Conservation (phyloP, 2,888 invertebrate species). For the Gandaritis pyraliata region DNA sequence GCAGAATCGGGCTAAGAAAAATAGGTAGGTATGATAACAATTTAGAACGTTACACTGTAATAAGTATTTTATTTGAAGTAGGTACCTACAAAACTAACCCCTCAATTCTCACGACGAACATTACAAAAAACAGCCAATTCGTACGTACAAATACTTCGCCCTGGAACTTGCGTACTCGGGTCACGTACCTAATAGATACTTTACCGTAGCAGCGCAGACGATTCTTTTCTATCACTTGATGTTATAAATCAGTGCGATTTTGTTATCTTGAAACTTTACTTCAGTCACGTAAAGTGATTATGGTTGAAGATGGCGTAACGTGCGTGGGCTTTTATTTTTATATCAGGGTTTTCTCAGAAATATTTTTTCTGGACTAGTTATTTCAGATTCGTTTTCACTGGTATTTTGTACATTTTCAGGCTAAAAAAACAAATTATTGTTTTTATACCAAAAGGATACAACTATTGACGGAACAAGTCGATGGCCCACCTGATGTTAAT, state of each 20-base stretch:
- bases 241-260: constrained; percentile 65
- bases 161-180: constrained; percentile 44
- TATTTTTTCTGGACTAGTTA: neutral
- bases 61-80: neutral
- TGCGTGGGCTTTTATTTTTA: constrained; percentile 35
- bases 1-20: too few relatives aligned
- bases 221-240: constrained; percentile 69
- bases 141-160: constrained; percentile 25
- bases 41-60: too few relatives aligned
- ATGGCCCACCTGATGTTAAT: too few relatives aligned
- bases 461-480: too few relatives aligned
- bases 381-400: neutral
- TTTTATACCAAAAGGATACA: too few relatives aligned
- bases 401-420: too few relatives aligned
- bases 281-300: constrained; percentile 57
- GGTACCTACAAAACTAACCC: neutral
- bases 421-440: too few relatives aligned
- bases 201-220: constrained; percentile 63
- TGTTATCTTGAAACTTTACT: constrained; percentile 46
- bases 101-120: constrained; percentile 20
- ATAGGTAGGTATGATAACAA: too few relatives aligned
- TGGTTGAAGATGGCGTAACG: constrained; percentile 40
- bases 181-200: constrained; percentile 73
- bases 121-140: constrained; percentile 31
- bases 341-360: constrained; percentile 10